A percentile compares a stretch with the other conserved stretches of the same genome.
These are phyloP conservation scores for Macrophya annulata DNA, from an alignment of 2,888 invertebrate genomes.

Conservation along the genomic window DNA sequence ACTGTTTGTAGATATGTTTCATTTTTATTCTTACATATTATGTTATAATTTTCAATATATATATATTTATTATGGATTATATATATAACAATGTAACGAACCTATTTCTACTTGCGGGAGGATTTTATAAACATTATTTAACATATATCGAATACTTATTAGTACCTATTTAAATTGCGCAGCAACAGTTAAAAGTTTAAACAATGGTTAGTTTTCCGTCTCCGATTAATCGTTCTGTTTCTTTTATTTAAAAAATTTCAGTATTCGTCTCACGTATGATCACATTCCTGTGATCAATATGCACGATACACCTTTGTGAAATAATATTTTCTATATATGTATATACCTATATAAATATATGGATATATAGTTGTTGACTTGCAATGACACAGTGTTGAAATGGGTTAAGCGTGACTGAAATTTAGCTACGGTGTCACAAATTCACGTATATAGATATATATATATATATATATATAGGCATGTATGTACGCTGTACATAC, in stretches of 20 bases:
- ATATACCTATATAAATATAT: constrained; percentile 48
- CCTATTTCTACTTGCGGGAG: no score
- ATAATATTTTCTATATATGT: constrained; percentile 70
- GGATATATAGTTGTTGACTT: constrained; percentile 56
- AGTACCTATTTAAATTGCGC: neutral
- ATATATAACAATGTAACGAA: neutral
- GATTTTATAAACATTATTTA: no score
- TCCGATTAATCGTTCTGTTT: constrained; percentile 29
- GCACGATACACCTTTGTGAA: constrained; percentile 64
- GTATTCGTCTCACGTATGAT: constrained; percentile 49
- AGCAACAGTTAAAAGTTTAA: neutral
- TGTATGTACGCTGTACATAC: neutral
- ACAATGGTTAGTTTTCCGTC: constrained; percentile 2
- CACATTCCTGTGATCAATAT: constrained; percentile 64
- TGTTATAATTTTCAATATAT: neutral
- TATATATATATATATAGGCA: neutral
- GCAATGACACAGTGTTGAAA: constrained; percentile 71
- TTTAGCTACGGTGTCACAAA: constrained; percentile 60
- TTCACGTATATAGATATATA: neutral
- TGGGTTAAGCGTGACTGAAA: constrained; percentile 74
- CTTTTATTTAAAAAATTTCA: neutral
- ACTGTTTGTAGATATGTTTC: neutral
- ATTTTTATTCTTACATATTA: neutral
- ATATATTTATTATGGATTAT: neutral
- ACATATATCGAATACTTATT: neutral